Evolutionary conservation across 2,888 invertebrate genomes (phyloP).

Genomic region (Dusona sp.): DNA sequence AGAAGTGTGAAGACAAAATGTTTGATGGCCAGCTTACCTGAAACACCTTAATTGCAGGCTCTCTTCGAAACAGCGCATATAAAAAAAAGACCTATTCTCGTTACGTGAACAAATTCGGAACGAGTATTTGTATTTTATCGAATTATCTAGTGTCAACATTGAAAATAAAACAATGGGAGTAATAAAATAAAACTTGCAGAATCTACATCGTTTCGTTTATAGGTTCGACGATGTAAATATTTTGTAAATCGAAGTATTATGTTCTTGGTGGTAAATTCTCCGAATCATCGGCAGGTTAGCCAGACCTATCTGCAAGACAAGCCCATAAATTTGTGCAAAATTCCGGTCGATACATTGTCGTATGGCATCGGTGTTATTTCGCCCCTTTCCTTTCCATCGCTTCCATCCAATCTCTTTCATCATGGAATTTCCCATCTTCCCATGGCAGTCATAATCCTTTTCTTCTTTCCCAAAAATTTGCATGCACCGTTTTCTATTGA

Average conservation of each 20-base stretch:
- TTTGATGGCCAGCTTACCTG: slow-evolving; percentile 52
- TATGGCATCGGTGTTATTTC: slow-evolving; percentile 48
- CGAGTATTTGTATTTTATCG: neutral
- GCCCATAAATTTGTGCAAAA: slow-evolving; percentile 64
- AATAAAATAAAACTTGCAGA: slow-evolving; percentile 6
- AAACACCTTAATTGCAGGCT: slow-evolving; percentile 15
- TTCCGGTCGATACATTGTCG: slow-evolving; percentile 47
- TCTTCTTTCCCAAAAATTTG: slow-evolving; percentile 51
- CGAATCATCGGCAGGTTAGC: slow-evolving; percentile 49
- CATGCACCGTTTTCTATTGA: slow-evolving; percentile 57
- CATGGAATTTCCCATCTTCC: slow-evolving; percentile 74
- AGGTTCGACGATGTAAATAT: slow-evolving; percentile 30
- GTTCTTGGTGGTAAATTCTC: slow-evolving; percentile 46
- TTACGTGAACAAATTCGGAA: neutral
- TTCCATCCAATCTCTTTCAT: slow-evolving; percentile 49
- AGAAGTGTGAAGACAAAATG: slow-evolving; percentile 65
- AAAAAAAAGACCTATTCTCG: neutral
- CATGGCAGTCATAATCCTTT: slow-evolving; percentile 45
- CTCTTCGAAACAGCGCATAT: neutral
- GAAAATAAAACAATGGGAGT: neutral
- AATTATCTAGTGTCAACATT: neutral
- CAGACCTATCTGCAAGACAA: slow-evolving; percentile 59
- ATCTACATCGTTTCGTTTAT: neutral
- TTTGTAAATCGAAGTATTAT: slow-evolving; percentile 53
- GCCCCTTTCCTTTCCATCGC: slow-evolving; percentile 27